A percentile compares a stretch with the other conserved stretches of the same genome.
These are phyloP conservation scores for Vulpes ferrilata DNA, from an alignment of 2,113 vertebrate genomes.

Conservation along the genomic window DNA sequence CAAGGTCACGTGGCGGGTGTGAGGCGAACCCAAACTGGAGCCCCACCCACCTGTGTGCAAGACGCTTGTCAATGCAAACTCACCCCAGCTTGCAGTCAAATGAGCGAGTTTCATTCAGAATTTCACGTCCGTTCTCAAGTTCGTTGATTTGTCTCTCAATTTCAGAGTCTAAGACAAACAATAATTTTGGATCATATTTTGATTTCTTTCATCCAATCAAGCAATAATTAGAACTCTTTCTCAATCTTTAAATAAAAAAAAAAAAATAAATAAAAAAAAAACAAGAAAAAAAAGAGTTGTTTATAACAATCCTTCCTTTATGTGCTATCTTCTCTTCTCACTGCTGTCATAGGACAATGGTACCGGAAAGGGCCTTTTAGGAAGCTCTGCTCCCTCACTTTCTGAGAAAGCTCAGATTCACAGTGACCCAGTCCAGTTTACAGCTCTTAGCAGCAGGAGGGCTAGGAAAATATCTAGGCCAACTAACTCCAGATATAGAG, in stretches of 20 bases:
- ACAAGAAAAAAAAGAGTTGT: not conserved
- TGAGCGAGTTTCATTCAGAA: constrained; percentile 96
- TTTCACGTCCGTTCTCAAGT: constrained; percentile 91
- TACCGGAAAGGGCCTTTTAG: not conserved
- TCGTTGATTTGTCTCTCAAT: constrained; percentile 95
- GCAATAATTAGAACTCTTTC: constrained; percentile 67
- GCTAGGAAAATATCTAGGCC: no score
- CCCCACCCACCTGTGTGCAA: not conserved
- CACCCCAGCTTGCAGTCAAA: constrained; percentile 97
- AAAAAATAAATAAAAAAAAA: no score
- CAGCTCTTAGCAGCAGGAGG: not conserved
- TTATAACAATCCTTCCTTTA: constrained; percentile 51
- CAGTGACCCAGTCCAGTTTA: not conserved
- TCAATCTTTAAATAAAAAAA: constrained; percentile 55
- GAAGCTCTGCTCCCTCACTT: not conserved
- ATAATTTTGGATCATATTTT: constrained; percentile 65
- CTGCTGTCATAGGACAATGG: not conserved
- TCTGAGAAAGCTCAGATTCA: not conserved
- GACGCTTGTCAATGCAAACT: constrained; percentile 80
- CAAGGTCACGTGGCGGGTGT: no score
- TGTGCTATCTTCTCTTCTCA: not conserved
- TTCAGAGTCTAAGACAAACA: constrained; percentile 94
- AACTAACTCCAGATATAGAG: not conserved
- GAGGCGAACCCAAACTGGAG: not conserved
- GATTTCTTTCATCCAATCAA: constrained; percentile 75